phyloP scores from a whole-genome alignment of 2,797 vertebrate genomes.

The Scarus forsteni region DNA sequence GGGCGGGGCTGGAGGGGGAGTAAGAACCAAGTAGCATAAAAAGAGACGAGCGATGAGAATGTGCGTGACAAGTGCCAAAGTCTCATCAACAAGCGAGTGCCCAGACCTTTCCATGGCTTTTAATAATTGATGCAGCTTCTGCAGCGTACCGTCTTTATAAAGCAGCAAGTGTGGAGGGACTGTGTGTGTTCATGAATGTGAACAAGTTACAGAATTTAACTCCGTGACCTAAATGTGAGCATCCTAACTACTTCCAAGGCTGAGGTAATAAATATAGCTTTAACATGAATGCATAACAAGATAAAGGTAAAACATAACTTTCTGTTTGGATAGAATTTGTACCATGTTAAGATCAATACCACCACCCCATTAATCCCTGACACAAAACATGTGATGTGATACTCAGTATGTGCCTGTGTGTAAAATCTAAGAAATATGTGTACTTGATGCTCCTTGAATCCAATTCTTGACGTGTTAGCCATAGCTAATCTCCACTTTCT shows the following conservation, averaged over 20 bases:
- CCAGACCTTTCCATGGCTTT: constrained; percentile 74
- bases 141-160: constrained; percentile 71
- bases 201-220: background rate
- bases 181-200: constrained; percentile 21
- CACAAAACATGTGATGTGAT: too few species aligned
- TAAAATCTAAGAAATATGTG: too few species aligned
- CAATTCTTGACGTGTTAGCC: too few species aligned
- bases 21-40: constrained; percentile 47
- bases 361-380: too few species aligned
- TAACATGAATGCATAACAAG: too few species aligned
- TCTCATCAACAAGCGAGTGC: constrained; percentile 65
- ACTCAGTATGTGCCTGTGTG: too few species aligned
- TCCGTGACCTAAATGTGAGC: constrained; percentile 31
- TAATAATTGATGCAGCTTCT: constrained; percentile 84
- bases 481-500: too few species aligned
- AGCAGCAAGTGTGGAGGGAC: constrained; percentile 46
- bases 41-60: constrained; percentile 33
- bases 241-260: background rate
- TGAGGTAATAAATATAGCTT: too few species aligned
- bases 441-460: too few species aligned
- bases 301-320: too few species aligned
- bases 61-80: constrained; percentile 77
- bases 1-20: background rate
- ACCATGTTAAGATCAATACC: too few species aligned
- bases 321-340: too few species aligned